phyloP scores from a whole-genome alignment of 2,888 invertebrate species.

The Acleris emargana region DNA sequence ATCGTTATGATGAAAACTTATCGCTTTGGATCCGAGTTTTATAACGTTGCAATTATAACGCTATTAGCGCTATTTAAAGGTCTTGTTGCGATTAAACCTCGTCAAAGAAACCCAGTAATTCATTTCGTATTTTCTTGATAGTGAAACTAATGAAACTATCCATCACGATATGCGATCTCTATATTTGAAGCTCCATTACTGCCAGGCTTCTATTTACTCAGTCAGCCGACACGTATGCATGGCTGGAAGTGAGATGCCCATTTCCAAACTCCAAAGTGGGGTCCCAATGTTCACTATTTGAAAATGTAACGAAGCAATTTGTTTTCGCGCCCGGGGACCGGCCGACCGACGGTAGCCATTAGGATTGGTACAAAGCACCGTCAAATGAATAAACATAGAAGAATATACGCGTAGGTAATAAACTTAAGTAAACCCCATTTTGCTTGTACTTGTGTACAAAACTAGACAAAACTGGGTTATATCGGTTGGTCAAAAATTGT shows the following conservation, averaged over 20 bases:
- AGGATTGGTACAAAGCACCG: slow-evolving; percentile 5
- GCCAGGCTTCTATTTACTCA: neutral
- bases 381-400: neutral
- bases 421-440: no score
- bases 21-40: no score
- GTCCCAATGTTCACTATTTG: slow-evolving; percentile 22
- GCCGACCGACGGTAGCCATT: slow-evolving; percentile 7
- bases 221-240: neutral
- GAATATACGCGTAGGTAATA: slow-evolving; percentile 33
- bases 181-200: neutral
- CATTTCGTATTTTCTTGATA: no score
- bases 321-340: slow-evolving; percentile 16
- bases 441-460: no score
- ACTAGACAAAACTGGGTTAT: no score
- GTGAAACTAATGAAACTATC: no score
- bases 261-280: slow-evolving; percentile 12
- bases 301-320: slow-evolving; percentile 36
- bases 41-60: no score
- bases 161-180: neutral
- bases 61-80: no score
- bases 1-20: no score
- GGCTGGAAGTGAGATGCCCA: slow-evolving; percentile 18
- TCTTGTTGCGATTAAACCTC: no score
- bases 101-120: no score
- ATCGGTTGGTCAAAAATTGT: no score